A percentile compares a stretch with the other conserved stretches of the same genome.
Conservation (phyloP, 1,140 invertebrate species). For the Drosophila insularis region DNA sequence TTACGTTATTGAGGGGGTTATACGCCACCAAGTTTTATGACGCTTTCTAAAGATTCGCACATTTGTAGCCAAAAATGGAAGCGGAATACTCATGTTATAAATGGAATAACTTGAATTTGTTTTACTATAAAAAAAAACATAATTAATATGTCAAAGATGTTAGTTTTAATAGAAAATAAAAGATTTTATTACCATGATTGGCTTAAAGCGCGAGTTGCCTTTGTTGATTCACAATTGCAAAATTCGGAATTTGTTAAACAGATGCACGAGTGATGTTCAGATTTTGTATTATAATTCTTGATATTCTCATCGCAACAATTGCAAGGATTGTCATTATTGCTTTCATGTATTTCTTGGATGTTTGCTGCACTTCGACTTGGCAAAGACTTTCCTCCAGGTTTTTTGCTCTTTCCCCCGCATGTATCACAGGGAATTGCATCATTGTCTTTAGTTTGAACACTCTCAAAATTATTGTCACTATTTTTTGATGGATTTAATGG, state of each 20-base stretch:
- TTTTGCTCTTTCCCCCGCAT: slow-evolving; percentile 41
- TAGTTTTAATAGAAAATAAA: too few relatives aligned
- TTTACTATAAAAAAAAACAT: slow-evolving; percentile 14
- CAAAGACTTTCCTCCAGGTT: slow-evolving; percentile 6
- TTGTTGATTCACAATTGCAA: slow-evolving; percentile 26
- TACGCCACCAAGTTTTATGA: slow-evolving; percentile 53
- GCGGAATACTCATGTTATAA: slow-evolving; percentile 37
- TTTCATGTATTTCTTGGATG: not conserved
- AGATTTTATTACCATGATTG: not conserved
- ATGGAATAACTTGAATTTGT: slow-evolving; percentile 15
- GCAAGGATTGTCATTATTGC: slow-evolving; percentile 8
- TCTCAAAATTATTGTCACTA: slow-evolving; percentile 5
- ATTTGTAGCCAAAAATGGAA: slow-evolving; percentile 46
- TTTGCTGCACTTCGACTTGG: not conserved
- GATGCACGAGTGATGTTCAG: slow-evolving; percentile 16
- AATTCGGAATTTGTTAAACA: slow-evolving; percentile 31
- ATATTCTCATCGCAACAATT: slow-evolving; percentile 15
- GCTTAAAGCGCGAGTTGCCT: slow-evolving; percentile 1
- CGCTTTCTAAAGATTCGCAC: slow-evolving; percentile 48
- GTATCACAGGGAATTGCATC: slow-evolving; percentile 33
- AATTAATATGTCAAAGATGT: too few relatives aligned
- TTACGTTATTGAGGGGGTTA: slow-evolving; percentile 45
- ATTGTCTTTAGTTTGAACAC: slow-evolving; percentile 11
- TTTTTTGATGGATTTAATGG: not conserved
- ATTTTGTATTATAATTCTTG: slow-evolving; percentile 11